Evolutionary conservation across 2,113 vertebrate genomes (phyloP).

Genomic region (Saccopteryx bilineata): DNA sequence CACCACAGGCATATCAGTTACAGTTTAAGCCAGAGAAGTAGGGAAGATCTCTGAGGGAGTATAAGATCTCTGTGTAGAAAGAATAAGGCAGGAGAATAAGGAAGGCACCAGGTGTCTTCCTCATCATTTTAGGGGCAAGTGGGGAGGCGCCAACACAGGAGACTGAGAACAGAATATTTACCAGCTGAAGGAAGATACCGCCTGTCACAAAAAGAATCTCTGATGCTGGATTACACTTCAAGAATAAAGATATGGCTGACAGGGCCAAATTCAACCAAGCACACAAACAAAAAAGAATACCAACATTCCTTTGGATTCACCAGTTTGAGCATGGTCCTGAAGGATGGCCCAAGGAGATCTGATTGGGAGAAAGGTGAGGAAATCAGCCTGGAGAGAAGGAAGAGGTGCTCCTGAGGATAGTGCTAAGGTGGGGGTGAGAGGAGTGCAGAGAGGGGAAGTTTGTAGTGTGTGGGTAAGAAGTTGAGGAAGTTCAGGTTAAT

Average conservation of each 20-base stretch:
- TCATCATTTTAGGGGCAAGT: not conserved
- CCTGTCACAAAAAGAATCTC: not conserved
- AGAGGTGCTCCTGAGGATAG: not conserved
- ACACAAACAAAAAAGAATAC: not conserved
- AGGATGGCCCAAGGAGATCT: not conserved
- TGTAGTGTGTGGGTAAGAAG: not conserved
- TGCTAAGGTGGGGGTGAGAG: not conserved
- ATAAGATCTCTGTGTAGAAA: not conserved
- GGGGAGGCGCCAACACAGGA: not conserved
- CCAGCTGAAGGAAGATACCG: not conserved
- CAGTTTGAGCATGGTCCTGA: not conserved
- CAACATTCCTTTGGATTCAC: not conserved
- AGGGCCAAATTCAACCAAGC: not conserved
- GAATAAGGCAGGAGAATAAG: not conserved
- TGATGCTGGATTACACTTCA: not conserved
- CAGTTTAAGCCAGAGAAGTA: not conserved
- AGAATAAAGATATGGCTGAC: not conserved
- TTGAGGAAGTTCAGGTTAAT: not conserved
- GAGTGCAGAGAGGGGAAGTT: not conserved
- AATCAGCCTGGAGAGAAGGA: not conserved
- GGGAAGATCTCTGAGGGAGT: not conserved
- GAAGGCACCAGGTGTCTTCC: not conserved
- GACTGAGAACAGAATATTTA: not conserved
- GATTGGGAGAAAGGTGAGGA: not conserved
- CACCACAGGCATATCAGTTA: not conserved